phyloP scores from a whole-genome alignment of 2,113 vertebrate species.

The Zosterops lateralis region DNA sequence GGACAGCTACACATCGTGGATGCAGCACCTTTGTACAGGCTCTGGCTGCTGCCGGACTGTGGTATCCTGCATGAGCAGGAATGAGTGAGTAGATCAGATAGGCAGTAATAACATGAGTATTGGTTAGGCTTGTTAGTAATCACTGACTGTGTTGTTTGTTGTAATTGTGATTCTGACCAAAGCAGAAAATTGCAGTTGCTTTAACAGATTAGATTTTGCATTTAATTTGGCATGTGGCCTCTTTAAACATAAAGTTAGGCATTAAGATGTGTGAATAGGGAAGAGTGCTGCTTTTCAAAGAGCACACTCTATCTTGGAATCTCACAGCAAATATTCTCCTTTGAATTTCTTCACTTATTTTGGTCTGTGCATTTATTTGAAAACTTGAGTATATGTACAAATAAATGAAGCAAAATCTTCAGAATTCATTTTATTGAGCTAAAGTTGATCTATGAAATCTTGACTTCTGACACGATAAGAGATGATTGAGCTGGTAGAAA shows the following conservation, averaged over 20 bases:
- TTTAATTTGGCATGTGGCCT: neutral
- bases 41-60: neutral
- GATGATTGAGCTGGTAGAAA: neutral
- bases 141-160: neutral
- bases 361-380: neutral
- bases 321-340: neutral
- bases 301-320: neutral
- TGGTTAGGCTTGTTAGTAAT: neutral
- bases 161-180: neutral
- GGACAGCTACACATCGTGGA: accelerated
- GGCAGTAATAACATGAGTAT: neutral
- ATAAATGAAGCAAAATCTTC: neutral
- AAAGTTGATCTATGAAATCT: neutral
- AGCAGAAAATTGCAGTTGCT: neutral
- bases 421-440: neutral
- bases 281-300: neutral
- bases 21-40: neutral
- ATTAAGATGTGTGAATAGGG: neutral
- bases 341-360: neutral
- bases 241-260: neutral
- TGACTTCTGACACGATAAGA: neutral
- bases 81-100: neutral
- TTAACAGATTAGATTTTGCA: slow-evolving; percentile 15
- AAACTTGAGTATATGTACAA: neutral
- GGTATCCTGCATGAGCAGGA: neutral